Conservation (phyloP, 1,140 invertebrate genomes). For the Drosophila repleta region DNA sequence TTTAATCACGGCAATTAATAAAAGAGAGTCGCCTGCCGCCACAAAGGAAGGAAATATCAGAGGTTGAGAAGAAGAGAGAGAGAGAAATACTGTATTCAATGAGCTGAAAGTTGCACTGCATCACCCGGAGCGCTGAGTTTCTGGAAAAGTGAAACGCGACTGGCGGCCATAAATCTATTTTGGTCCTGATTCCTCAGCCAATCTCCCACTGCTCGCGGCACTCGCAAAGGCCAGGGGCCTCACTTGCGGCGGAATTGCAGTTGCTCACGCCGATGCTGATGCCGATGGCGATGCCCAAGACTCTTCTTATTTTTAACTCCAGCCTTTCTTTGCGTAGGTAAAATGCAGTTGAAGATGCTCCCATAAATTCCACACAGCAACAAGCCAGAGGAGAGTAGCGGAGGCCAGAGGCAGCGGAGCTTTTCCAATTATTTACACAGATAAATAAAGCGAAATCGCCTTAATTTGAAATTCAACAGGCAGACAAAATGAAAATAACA, state of each 20-base stretch:
- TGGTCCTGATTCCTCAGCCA: constrained; percentile 61
- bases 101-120: constrained; percentile 29
- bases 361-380: constrained; percentile 44
- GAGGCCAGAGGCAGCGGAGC: not conserved
- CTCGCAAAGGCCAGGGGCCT: constrained; percentile 22
- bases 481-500: constrained; percentile 13
- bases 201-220: constrained; percentile 27
- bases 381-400: not conserved
- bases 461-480: constrained; percentile 59
- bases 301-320: constrained; percentile 69
- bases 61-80: not conserved
- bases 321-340: constrained; percentile 74
- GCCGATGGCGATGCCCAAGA: constrained; percentile 40
- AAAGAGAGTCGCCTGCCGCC: constrained; percentile 41
- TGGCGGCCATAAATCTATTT: constrained; percentile 79
- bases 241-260: constrained; percentile 72
- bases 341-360: constrained; percentile 44
- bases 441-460: constrained; percentile 55
- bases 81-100: constrained; percentile 15
- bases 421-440: constrained; percentile 62
- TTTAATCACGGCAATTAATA: constrained; percentile 79
- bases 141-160: constrained; percentile 51
- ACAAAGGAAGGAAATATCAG: constrained; percentile 60
- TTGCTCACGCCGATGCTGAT: no score
- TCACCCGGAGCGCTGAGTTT: constrained; percentile 60